Base-by-base conservation (phyloP, 2,797 vertebrate species). In the Discoglossus pictus region DNA sequence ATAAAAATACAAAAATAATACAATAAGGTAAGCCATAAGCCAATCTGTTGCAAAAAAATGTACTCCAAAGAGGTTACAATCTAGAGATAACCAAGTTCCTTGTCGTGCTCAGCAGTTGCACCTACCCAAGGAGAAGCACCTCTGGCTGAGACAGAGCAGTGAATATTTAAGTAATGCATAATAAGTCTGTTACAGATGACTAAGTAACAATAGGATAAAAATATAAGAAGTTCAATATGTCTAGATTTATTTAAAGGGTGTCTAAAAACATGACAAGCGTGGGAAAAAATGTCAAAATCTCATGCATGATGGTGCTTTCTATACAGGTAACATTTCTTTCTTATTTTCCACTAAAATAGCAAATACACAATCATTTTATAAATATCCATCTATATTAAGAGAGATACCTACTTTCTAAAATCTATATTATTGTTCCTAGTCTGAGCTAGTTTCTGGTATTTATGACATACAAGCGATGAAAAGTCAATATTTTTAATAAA, bases 221-320 rank as follows among this genome's bases (percentile, higher is more conserved):
- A 38, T 17, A 25, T 16, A 27, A 43, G n/a, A 27, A 58, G 38
- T 58, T 58, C 39, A 58, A 43, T 31, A 31, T 43, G 55, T 59
- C 39, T 13, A 10, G 53, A 25, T 24, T 20, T 7, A 40, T 43
- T 42, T 13, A 3, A 59, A 59, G 43, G 15, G 10, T 21, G 12
- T 38, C 36, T 24, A 56, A 56, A 56, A 55, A 23, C 20, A 23
- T 40, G 36, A 56, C 36, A 40, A 25, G 20, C 15, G 10, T 40
- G 20, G 16, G 12, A 38, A 55, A 55, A 54, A 54, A 13, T 36
- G 35, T 16, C 20, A 56, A 40, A 56, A 56, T 47, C 12, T 47
- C 18, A 47, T 4, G 27, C 27, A 7, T 2, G 11, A 24, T 47
- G 21, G 11, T 47, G 21, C 44, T 21, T 47, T 25, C 9, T 23